Evolutionary conservation across 2,797 vertebrate genomes (phyloP), one percentile per base, ranked within the genome.

Genomic region (Mastacembelus armatus): DNA sequence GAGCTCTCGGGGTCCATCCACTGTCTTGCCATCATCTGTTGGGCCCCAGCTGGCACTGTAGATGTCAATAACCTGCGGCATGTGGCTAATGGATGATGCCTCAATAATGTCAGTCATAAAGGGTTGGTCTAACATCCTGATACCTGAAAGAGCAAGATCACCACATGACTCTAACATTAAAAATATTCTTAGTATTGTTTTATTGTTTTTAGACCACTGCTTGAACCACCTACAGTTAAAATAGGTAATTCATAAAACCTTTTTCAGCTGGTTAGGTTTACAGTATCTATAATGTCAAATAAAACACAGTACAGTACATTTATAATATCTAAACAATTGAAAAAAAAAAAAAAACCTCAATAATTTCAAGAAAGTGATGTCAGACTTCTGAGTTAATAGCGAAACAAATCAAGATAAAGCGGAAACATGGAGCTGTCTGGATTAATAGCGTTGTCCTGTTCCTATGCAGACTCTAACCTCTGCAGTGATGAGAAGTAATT

Each of bases 61-160:
- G 74, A 99, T 99, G 81, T 99, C 98, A 60, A 99, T 98, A 42
- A 96, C 90, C 85, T 99, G 98, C 2, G 98, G 98, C 98, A 99
- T 97, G 75, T 99, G 98, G 74, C 98, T 99, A 92, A 99, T 99
- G 55, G 98, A 99, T 2, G 98, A 99, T 15, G 98, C 98, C 85
- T 99, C 98, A 1, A 99, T 99, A 64, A 99, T 97, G 83, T 99
- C 98, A 0, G 98, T 99, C 98, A 99, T 99, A 50, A 99, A 99
- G 0, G 98, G 98, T 85, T 99, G 98, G 88, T 99, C 98, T 15
- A 99, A 78, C 98, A 99, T 99, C 43, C 98, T 94, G 85, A 99
- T 99, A 60, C 98, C 98, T 99, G 89, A 60, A 61, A 45, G 22
- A 59, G 15, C 21, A 60, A 60, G 40, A 52, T 15, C 15, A 51